Evolutionary conservation across 2,113 vertebrate species (phyloP), one percentile per base, ranked within the genome.

Genomic region (Urocitellus parryii): DNA sequence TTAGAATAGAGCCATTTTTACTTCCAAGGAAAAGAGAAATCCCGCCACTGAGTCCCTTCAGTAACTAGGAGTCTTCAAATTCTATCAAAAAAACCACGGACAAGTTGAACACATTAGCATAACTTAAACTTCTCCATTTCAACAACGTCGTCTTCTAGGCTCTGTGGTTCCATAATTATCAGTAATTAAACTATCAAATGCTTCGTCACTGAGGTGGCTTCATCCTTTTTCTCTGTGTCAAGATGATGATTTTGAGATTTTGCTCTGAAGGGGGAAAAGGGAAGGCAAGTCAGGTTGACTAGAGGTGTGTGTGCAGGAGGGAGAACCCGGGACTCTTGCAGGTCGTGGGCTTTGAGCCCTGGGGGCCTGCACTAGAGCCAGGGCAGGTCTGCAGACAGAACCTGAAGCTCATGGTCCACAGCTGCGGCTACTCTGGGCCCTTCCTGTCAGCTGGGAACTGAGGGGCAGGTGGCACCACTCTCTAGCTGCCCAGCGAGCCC

Each of bases 181-280:
- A 45, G 92, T 90, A 89, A 97, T 96, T 94, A 96, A 94, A 95
- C 93, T 20, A 84, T 93, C 91, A 90, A 94, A 73, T 63, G 80
- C 61, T 53, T 91, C 88, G 20, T 80, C 61, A 8, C 2, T 18
- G 72, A 65, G 45, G 45, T 42, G 83, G 51, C 9, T 95, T 92
- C 73, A 17, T 73, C 53, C 73, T 81, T 77, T 63, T 29, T 65
- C 51, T 25, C 0, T 22, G 76, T 77, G 94, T 96, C 90, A 94
- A 27, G 90, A 63, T 70, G 10, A 93, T 87, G 95, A 80, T 20
- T 67, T 86, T 70, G 42, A 17, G 29, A n/a, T 90, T 91, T 90
- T 87, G 63, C 76, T 88, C 94, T 87, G 83, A 72, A 29, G 13
- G 56, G 76, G 48, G 63, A 9, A 12, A 48, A 91, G 72, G 16